phyloP scores from a whole-genome alignment of 2,888 invertebrate species.

The Atherix ibis region DNA sequence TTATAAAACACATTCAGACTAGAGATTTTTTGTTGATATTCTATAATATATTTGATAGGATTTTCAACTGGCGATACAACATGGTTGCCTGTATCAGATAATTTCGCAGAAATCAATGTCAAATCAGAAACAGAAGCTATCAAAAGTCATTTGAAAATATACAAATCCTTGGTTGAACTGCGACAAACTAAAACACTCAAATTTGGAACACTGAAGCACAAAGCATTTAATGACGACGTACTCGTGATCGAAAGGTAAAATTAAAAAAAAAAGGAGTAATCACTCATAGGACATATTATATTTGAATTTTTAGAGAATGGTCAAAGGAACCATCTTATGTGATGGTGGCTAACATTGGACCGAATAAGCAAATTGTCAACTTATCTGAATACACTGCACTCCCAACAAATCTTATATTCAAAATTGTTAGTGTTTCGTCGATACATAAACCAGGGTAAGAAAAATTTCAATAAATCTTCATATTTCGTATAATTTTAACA shows the following conservation, averaged over 20 bases:
- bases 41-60: constrained; percentile 16
- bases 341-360: constrained; percentile 36
- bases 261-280: too few species aligned
- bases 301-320: too few species aligned
- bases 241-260: constrained; percentile 23
- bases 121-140: constrained; percentile 29
- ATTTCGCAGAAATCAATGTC: constrained; percentile 43
- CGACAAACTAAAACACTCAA: constrained; percentile 16
- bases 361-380: constrained; percentile 21
- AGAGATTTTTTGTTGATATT: background rate
- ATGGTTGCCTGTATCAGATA: constrained; percentile 34
- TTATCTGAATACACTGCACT: constrained; percentile 19
- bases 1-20: background rate
- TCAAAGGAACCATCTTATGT: too few species aligned
- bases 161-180: constrained; percentile 37
- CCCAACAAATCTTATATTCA: constrained; percentile 16
- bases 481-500: background rate
- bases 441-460: constrained; percentile 20
- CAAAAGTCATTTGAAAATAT: constrained; percentile 43
- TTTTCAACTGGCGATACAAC: constrained; percentile 24
- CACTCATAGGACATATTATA: too few species aligned
- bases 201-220: constrained; percentile 20
- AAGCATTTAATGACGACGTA: constrained; percentile 17
- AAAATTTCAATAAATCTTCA: too few species aligned
- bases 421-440: constrained; percentile 20